Percentiles rank a stretch among this genome's conserved stretches.
Evolutionary conservation across 2,797 vertebrate genomes (phyloP).

Genomic region (Sebastes miniatus): DNA sequence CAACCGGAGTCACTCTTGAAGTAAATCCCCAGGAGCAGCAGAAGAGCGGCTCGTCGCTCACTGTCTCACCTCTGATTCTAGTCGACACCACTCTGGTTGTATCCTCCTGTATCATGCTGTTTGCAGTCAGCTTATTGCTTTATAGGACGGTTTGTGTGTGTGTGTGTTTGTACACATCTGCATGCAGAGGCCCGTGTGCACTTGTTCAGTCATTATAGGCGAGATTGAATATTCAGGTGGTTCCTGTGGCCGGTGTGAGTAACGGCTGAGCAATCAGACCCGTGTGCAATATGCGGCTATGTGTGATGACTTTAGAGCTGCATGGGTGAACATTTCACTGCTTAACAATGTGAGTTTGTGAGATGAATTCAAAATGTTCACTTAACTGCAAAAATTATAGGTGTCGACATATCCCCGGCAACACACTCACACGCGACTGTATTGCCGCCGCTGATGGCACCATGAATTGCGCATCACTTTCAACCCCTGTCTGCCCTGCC

Average conservation of each 20-base stretch:
- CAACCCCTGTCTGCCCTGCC: neutral
- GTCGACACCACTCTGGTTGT: neutral
- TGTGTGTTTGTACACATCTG: neutral
- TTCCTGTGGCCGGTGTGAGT: neutral
- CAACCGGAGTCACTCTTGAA: neutral
- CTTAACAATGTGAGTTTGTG: slow-evolving; percentile 1
- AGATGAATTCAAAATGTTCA: slow-evolving; percentile 8
- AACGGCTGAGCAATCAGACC: slow-evolving; percentile 1
- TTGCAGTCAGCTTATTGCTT: neutral
- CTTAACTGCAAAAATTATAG: neutral
- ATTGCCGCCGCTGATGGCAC: neutral
- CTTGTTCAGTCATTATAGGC: neutral
- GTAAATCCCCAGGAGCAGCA: neutral
- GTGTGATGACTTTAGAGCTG: slow-evolving; percentile 6
- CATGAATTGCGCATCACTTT: neutral
- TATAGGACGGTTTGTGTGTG: neutral
- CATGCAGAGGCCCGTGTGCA: neutral
- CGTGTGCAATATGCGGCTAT: neutral
- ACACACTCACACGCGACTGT: too few relatives aligned
- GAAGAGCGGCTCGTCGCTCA: neutral
- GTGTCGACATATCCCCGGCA: neutral
- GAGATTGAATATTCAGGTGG: neutral
- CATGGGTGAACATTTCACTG: slow-evolving; percentile 4
- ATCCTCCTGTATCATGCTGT: neutral
- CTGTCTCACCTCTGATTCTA: neutral